Evolutionary conservation across 2,888 invertebrate species (phyloP), one percentile per base, ranked within the genome.

Genomic region (Leptinotarsa rubiginosa): DNA sequence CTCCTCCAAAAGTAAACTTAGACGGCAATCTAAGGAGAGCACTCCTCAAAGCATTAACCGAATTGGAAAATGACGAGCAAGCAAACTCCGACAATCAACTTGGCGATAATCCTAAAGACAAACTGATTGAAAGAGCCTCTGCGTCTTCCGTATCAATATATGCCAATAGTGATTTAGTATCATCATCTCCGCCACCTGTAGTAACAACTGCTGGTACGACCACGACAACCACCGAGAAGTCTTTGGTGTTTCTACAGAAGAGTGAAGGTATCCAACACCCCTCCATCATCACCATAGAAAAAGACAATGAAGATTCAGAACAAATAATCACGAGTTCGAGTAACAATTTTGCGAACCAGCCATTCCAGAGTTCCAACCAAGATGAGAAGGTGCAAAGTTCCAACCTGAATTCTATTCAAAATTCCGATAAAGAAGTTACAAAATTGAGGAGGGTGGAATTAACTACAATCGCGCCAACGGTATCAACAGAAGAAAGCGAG

Each of bases 1-100:
- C 76, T 13, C 15, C 75, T 18, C 67, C 71, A 10, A 69, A 75
- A 65, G 89, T 91, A 1, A 91, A 92, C 74, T 87, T 95, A 72
- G 95, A 95, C 85, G 92, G 93, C 64, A 93, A 92, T 77, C 91
- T 96, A 49, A 89, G 95, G 18, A 92, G 92, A 86, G 95, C 95
- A 1, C 88, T 95, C 59, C 88, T 95, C 5, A 92, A 92, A 87
- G 95, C 95, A 15, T 89, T 96, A 4, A 92, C 92, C 69, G 94
- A 95, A 82, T 88, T 95, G 67, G 95, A 95, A 87, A 91, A 92
- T 78, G 92, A 91, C 77, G 91, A 91, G 18, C 89, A 89, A 4
- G 73, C 77, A 49, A 80, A 80, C 56, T 59, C 83, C 12, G 89
- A 89, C 77, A 89, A 89, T 69, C 87, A 87, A 13, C 85, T 87